A percentile compares a stretch with the other conserved stretches of the same genome.
Evolutionary conservation across 2,797 vertebrate genomes (phyloP).

Genomic region (Malacoctenus gilli): DNA sequence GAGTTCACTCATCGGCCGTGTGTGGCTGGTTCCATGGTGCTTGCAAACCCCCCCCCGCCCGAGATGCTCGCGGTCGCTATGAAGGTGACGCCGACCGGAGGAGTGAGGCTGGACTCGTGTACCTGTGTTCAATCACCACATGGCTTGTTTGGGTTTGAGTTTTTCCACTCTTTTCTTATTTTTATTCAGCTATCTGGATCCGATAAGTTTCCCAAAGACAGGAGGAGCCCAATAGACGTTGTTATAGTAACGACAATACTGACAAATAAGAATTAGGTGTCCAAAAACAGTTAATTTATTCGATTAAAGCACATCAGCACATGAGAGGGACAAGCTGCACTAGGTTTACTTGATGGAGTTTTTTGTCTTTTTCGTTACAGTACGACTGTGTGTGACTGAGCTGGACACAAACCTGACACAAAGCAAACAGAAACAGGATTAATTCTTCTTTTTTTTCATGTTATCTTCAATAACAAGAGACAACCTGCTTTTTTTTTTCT

Average conservation of each 20-base stretch:
- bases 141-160: background rate
- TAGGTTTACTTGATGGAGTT: slow-evolving; percentile 72
- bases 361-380: slow-evolving; percentile 74
- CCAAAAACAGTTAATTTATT: slow-evolving; percentile 76
- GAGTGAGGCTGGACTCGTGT: slow-evolving; percentile 33
- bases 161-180: slow-evolving; percentile 24
- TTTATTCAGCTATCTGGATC: slow-evolving; percentile 37
- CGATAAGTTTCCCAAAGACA: slow-evolving; percentile 40
- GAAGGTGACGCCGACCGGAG: slow-evolving; percentile 39
- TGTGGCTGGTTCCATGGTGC: slow-evolving; percentile 65
- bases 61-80: slow-evolving; percentile 42
- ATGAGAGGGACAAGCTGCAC: slow-evolving; percentile 77
- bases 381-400: slow-evolving; percentile 71
- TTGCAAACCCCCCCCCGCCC: too few species aligned
- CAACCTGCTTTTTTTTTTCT: slow-evolving; percentile 71
- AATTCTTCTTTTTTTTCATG: slow-evolving; percentile 33
- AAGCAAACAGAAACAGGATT: slow-evolving; percentile 70
- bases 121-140: slow-evolving; percentile 18
- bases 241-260: slow-evolving; percentile 72
- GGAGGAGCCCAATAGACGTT: slow-evolving; percentile 57
- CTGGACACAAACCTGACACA: slow-evolving; percentile 75
- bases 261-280: slow-evolving; percentile 76
- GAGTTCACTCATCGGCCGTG: slow-evolving; percentile 37
- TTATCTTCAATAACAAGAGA: slow-evolving; percentile 66
- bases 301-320: slow-evolving; percentile 79